Evolutionary conservation across 2,113 vertebrate species (phyloP).

Genomic region (Pollachius pollachius): DNA sequence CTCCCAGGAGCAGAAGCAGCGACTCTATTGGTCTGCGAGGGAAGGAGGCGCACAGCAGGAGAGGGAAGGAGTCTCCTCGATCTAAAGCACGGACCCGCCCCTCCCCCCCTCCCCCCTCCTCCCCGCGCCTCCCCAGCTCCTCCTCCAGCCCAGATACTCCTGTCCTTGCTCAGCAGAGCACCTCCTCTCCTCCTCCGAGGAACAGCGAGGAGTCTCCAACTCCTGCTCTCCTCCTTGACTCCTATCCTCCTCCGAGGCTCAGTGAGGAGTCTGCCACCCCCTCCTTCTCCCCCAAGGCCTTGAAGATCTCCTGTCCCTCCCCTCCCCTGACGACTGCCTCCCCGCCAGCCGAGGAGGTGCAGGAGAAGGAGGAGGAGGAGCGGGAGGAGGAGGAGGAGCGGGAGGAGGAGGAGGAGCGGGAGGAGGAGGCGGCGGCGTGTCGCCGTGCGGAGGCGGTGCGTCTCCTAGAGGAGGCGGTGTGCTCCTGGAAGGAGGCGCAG

Average conservation of each 20-base stretch:
- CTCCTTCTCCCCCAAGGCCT: slow-evolving; percentile 26
- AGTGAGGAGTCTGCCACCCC: background rate
- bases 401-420: too few relatives aligned
- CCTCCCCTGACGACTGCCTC: background rate
- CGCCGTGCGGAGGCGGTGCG: slow-evolving; percentile 83
- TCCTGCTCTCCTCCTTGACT: too few relatives aligned
- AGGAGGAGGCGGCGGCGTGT: slow-evolving; percentile 66
- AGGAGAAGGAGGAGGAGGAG: slow-evolving; percentile 63
- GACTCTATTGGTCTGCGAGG: slow-evolving; percentile 55
- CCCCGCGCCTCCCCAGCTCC: background rate
- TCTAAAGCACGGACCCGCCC: slow-evolving; percentile 46
- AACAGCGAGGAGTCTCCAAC: too few relatives aligned
- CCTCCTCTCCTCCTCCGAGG: too few relatives aligned
- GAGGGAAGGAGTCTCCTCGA: slow-evolving; percentile 62
- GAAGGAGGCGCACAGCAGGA: slow-evolving; percentile 60
- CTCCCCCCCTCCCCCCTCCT: background rate
- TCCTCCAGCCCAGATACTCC: too few relatives aligned
- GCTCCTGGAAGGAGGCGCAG: slow-evolving; percentile 89
- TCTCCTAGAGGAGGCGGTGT: slow-evolving; percentile 87
- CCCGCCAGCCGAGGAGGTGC: slow-evolving; percentile 17
- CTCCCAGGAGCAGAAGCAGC: slow-evolving; percentile 52
- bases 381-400: too few relatives aligned
- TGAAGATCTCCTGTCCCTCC: slow-evolving; percentile 2
- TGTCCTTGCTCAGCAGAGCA: too few relatives aligned
- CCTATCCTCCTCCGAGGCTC: too few relatives aligned